These are phyloP conservation scores for Sylvia borin DNA, from an alignment of 2,797 vertebrate genomes.

Conservation along the genomic window DNA sequence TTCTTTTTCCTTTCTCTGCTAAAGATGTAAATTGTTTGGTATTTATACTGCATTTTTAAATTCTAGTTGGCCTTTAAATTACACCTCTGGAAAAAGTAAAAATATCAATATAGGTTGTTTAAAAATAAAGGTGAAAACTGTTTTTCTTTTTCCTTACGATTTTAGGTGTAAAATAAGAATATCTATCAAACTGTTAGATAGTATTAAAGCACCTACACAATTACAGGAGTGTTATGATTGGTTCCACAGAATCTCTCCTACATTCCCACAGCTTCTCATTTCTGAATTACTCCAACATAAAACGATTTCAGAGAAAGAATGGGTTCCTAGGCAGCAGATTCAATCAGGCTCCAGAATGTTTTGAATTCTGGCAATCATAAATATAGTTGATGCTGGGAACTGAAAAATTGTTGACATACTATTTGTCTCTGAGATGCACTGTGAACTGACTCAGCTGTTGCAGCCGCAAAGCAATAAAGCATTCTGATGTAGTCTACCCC, in stretches of 20 bases:
- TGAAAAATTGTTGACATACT: conserved; percentile 11
- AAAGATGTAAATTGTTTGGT: not conserved
- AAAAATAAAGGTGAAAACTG: not conserved
- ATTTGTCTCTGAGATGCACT: not conserved
- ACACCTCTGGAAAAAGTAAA: not conserved
- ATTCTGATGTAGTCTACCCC: not conserved
- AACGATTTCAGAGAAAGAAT: not conserved
- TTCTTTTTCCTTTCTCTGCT: not conserved
- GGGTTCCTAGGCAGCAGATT: not conserved
- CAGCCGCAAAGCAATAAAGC: conserved; percentile 35
- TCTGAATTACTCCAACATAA: not conserved
- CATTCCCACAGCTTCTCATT: not conserved
- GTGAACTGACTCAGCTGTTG: conserved; percentile 47
- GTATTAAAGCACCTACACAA: not conserved
- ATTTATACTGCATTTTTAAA: not conserved
- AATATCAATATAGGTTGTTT: not conserved
- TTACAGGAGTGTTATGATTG: not conserved
- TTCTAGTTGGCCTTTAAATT: not conserved
- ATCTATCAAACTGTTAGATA: not conserved
- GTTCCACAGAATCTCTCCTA: not conserved
- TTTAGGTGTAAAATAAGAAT: not conserved
- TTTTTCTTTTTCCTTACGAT: no score
- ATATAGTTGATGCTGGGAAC: conserved; percentile 5
- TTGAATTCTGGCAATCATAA: conserved; percentile 43
- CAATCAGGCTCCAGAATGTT: not conserved